phyloP scores from a whole-genome alignment of 2,797 vertebrate species.

The Chrosomus eos region DNA sequence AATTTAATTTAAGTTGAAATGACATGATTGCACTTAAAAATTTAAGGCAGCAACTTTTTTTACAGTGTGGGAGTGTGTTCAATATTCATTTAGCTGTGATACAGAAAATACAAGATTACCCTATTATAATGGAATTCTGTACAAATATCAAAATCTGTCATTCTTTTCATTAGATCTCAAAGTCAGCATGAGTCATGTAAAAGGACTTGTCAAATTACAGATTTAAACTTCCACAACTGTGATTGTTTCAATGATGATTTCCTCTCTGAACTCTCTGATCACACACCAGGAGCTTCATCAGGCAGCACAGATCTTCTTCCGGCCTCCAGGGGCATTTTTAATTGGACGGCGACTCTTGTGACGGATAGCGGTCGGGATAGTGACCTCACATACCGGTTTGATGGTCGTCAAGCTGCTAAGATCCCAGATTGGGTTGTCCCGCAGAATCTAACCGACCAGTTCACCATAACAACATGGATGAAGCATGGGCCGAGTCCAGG shows the following conservation, averaged over 20 bases:
- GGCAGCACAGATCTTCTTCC: slow-evolving; percentile 95
- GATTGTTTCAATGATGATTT: slow-evolving; percentile 29
- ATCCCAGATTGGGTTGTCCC: slow-evolving; percentile 92
- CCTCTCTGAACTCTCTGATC: background rate
- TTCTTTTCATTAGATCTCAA: background rate
- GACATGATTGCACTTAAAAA: no score
- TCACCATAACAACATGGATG: slow-evolving; percentile 97
- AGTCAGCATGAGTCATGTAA: background rate
- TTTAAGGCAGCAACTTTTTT: no score
- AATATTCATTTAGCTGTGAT: no score
- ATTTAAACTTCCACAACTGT: slow-evolving; percentile 12
- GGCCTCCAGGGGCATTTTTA: slow-evolving; percentile 82
- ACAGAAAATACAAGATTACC: no score
- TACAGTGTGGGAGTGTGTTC: no score
- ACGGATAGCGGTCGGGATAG: slow-evolving; percentile 86
- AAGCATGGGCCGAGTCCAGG: slow-evolving; percentile 94
- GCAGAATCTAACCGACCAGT: slow-evolving; percentile 95
- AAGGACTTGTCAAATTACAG: background rate
- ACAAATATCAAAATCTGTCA: background rate
- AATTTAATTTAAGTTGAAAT: no score
- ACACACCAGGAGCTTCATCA: slow-evolving; percentile 87
- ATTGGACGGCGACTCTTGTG: slow-evolving; percentile 91
- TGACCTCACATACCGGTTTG: slow-evolving; percentile 91
- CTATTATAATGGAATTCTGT: background rate
- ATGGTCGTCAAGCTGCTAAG: slow-evolving; percentile 93